Evolutionary conservation across 1,140 invertebrate species (phyloP), one percentile per base, ranked within the genome.

Genomic region (Drosophila triauraria): DNA sequence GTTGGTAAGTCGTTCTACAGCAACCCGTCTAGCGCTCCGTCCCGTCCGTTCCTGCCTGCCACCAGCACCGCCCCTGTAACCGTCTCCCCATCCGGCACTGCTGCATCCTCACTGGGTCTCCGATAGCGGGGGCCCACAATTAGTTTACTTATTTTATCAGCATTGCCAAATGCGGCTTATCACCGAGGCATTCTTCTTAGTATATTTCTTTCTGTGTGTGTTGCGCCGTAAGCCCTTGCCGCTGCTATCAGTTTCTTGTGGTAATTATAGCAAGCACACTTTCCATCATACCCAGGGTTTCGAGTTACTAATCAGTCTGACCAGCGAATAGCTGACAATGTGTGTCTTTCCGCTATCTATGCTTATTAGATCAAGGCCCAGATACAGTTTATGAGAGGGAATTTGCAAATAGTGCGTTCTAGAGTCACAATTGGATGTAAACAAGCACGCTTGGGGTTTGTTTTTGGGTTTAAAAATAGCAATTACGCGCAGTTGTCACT

Each of bases 1-100:
- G 92, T 93, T 93, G 92, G 92, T 93, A 93, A 93, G 92, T 93
- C 87, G 90, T 92, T 86, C 88, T 91, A 81, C 72, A 86, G 70
- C 61, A 91, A 86, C 32, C 50, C 58, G 53, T 47, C 25, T 35
- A 53, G 50, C 50, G n/a, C 32, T 17, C 20, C 20, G 35, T 20
- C 60, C 54, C 76, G 58, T 32, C 60, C 77, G 65, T 51, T 35
- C 30, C 63, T 32, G 30, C 48, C 32, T 32, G 8, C 51, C 62
- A 54, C 51, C 51, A 43, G 42, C 70, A 79, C 63, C 20, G 20
- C 15, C 32, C 23, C 20, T 32, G 43, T 15, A 23, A 9, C 17
- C 48, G 15, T 30, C 48, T 30, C 42, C 20, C 54, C 74, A 35
- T 48, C 56, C 44, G 56, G 42, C 74, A 54, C 56, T 76, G 62